Conservation (phyloP, 2,888 invertebrate species). For the Mantis religiosa region DNA sequence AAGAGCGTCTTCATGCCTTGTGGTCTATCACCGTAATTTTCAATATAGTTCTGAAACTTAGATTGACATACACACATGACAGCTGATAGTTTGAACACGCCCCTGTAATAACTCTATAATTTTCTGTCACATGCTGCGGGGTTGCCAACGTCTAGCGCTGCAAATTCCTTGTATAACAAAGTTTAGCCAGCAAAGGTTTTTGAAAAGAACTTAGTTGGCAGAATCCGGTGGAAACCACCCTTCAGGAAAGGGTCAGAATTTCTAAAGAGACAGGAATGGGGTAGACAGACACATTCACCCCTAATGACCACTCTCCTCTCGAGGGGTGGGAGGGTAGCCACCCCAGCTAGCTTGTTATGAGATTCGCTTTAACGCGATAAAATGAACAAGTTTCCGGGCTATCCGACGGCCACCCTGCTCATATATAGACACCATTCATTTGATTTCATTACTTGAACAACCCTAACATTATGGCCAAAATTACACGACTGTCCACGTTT, state of each 20-base stretch:
- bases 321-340: background rate
- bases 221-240: background rate
- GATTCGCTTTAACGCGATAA: background rate
- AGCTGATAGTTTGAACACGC: background rate
- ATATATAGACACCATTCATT: background rate
- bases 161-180: background rate
- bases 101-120: background rate
- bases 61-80: too few species aligned
- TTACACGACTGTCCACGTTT: background rate
- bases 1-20: too few species aligned
- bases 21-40: too few species aligned
- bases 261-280: background rate
- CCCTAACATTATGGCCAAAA: background rate
- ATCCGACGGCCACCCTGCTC: background rate
- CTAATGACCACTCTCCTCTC: constrained; percentile 20
- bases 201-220: background rate
- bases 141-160: background rate
- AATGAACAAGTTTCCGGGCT: background rate
- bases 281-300: constrained; percentile 16
- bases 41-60: too few species aligned
- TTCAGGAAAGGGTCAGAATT: background rate
- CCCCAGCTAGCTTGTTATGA: background rate
- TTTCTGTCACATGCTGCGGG: background rate
- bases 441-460: background rate
- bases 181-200: background rate